These are phyloP conservation scores for Lophotis ruficrista DNA, from an alignment of 2,113 vertebrate genomes.

Conservation along the genomic window DNA sequence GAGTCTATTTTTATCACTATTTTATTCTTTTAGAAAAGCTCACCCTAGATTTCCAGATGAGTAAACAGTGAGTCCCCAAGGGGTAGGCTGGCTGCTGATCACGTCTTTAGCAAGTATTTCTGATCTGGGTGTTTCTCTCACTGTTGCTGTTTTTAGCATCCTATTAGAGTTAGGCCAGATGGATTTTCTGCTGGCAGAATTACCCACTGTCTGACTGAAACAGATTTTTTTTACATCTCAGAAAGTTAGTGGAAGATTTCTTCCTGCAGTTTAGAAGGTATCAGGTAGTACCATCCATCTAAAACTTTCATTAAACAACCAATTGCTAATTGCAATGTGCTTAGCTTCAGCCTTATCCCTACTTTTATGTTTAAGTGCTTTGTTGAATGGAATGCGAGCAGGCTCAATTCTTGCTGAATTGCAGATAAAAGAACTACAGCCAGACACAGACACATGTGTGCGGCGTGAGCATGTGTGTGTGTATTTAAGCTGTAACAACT, in stretches of 20 bases:
- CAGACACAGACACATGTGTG: background rate
- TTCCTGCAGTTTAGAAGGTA: background rate
- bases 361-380: slow-evolving; percentile 26
- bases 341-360: background rate
- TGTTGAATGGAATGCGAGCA: background rate
- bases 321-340: background rate
- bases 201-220: background rate
- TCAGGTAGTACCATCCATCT: background rate
- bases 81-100: background rate
- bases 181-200: slow-evolving; percentile 29
- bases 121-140: background rate
- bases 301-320: background rate
- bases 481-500: background rate
- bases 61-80: background rate
- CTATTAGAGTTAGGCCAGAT: background rate
- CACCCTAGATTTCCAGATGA: background rate
- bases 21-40: background rate
- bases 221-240: background rate
- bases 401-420: background rate
- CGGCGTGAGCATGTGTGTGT: background rate
- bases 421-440: background rate
- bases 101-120: background rate
- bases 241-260: background rate
- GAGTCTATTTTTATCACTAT: background rate
- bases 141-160: background rate